phyloP scores from a whole-genome alignment of 2,797 vertebrate species.

The Tapirus indicus region DNA sequence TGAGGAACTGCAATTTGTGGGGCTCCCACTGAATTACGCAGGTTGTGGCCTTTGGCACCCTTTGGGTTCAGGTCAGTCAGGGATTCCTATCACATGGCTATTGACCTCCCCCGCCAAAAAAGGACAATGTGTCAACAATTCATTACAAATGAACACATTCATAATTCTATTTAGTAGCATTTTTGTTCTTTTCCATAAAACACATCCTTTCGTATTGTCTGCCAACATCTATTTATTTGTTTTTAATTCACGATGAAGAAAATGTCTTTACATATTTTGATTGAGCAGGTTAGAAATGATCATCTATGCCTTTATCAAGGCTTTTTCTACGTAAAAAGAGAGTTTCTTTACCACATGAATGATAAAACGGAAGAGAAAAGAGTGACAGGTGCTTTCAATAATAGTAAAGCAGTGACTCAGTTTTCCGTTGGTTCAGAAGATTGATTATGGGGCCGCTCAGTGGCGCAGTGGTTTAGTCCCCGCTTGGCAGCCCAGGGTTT shows the following conservation, averaged over 20 bases:
- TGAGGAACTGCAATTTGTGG: not conserved
- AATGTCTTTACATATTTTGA: not conserved
- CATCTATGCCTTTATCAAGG: not conserved
- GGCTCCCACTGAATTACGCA: rapidly evolving
- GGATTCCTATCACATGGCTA: not conserved
- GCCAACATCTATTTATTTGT: not conserved
- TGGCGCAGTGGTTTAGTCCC: too few species aligned
- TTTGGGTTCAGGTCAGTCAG: not conserved
- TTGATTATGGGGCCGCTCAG: not conserved
- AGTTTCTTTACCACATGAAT: not conserved
- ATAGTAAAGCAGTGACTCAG: not conserved
- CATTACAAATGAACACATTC: not conserved
- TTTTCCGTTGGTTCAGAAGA: not conserved
- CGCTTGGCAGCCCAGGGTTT: too few species aligned
- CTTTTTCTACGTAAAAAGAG: not conserved
- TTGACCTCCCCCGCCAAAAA: rapidly evolving
- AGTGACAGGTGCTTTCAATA: not conserved
- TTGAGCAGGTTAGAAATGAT: not conserved
- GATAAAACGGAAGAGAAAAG: not conserved
- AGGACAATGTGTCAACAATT: not conserved
- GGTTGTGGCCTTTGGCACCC: not conserved
- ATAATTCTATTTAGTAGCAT: not conserved
- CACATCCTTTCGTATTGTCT: not conserved
- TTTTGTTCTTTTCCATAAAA: not conserved
- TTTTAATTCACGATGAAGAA: not conserved